These are phyloP conservation scores for Diacarnus erythraeanus DNA, from an alignment of 37 sponge, comb jelly and placozoan species.

Conservation along the genomic window DNA sequence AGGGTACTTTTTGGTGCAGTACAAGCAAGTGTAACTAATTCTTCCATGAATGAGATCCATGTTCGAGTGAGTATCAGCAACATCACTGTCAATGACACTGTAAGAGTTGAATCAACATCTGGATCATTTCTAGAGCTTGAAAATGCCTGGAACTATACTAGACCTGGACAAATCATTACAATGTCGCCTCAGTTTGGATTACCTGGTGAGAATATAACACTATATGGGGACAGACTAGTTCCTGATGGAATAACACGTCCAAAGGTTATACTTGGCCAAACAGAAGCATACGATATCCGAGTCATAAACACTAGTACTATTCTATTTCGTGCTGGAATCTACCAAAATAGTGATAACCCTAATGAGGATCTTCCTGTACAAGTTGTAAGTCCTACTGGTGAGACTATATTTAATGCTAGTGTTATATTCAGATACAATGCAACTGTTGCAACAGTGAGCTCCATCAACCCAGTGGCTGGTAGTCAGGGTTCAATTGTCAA, in stretches of 20 bases:
- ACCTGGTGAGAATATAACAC: constrained; percentile 33
- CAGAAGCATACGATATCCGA: constrained; percentile 9
- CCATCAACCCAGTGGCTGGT: constrained; percentile 47
- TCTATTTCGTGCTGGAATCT: constrained; percentile 26
- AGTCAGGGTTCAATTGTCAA: constrained; percentile 34
- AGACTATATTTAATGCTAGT: constrained; percentile 4
- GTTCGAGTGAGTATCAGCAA: constrained; percentile 20
- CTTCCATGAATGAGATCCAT: constrained; percentile 8
- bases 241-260: constrained; percentile 1
- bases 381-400: constrained; percentile 34
- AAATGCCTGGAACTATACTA: constrained; percentile 43
- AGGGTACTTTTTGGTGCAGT: constrained; percentile 37
- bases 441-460: not conserved
- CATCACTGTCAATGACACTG: not conserved
- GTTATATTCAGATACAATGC: constrained; percentile 35
- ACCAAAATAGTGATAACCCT: constrained; percentile 26
- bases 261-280: constrained; percentile 40
- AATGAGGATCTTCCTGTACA: constrained; percentile 24
- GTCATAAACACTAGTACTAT: constrained; percentile 22
- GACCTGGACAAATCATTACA: constrained; percentile 25
- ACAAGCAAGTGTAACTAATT: not conserved
- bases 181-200: constrained; percentile 21
- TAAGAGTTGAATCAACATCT: constrained; percentile 26
- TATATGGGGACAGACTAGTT: constrained; percentile 30
- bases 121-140: constrained; percentile 46